Conservation (phyloP, 2,113 vertebrate genomes). For the Uria aalge region DNA sequence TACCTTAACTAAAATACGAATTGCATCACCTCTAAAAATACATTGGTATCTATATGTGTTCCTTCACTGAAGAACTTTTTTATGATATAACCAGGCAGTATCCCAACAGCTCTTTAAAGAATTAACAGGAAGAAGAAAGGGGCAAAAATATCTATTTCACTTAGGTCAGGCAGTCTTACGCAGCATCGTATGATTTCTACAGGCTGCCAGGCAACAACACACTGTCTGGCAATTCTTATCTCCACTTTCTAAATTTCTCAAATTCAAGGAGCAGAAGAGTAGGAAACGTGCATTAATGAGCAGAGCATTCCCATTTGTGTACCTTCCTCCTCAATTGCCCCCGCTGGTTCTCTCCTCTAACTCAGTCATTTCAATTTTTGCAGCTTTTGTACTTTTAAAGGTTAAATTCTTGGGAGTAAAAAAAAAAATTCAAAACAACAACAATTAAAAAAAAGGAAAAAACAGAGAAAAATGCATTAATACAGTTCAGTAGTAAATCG, state of each 20-base stretch:
- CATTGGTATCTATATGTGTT: not conserved
- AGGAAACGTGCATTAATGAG: not conserved
- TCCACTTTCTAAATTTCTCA: not conserved
- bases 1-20: constrained; percentile 12
- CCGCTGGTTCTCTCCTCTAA: not conserved
- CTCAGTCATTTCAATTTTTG: not conserved
- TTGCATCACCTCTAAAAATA: constrained; percentile 44
- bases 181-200: not conserved
- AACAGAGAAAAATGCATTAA: not conserved
- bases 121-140: constrained; percentile 6
- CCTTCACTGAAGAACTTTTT: not conserved
- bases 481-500: constrained; percentile 14
- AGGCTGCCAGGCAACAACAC: constrained; percentile 29
- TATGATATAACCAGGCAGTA: not conserved
- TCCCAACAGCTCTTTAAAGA: constrained; percentile 29
- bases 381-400: not conserved
- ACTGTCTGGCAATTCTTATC: not conserved
- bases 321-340: not conserved
- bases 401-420: not conserved
- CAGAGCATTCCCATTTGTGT: not conserved
- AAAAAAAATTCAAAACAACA: not conserved
- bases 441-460: not conserved
- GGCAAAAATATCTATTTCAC: not conserved
- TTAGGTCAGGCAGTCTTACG: constrained; percentile 21
- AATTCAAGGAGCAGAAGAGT: not conserved